A percentile compares a stretch with the other conserved stretches of the same genome.
Conservation (phyloP, 2,888 invertebrate genomes). For the Scaptomyza polygonia region DNA sequence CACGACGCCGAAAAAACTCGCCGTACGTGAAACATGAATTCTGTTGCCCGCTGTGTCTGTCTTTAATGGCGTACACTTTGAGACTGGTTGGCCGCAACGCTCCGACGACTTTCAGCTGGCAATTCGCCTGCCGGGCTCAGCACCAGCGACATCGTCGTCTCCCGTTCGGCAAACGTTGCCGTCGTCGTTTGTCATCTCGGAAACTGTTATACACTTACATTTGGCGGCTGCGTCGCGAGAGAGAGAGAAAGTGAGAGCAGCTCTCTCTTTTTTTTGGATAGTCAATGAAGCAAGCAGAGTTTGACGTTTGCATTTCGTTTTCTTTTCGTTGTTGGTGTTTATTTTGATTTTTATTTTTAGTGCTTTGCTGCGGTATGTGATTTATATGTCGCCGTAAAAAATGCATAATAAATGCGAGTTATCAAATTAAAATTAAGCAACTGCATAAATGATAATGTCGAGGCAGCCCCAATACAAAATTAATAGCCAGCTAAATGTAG, state of each 20-base stretch:
- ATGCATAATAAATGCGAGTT: constrained; percentile 52
- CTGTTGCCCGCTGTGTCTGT: constrained; percentile 64
- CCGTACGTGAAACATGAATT: constrained; percentile 44
- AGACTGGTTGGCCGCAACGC: constrained; percentile 77
- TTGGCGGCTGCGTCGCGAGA: constrained; percentile 10
- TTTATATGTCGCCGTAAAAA: constrained; percentile 56
- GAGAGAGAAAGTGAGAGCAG: constrained; percentile 4
- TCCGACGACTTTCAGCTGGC: constrained; percentile 64
- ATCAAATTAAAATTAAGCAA: constrained; percentile 55
- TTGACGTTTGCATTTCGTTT: constrained; percentile 41
- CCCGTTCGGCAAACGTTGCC: constrained; percentile 14
- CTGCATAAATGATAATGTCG: constrained; percentile 16
- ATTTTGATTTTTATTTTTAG: constrained; percentile 48
- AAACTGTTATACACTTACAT: constrained; percentile 59
- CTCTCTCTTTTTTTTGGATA: neutral
- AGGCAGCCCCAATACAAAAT: neutral
- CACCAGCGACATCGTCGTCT: constrained; percentile 1
- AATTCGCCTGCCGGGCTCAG: constrained; percentile 36
- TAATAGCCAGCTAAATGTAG: constrained; percentile 18
- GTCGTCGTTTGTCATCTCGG: constrained; percentile 12
- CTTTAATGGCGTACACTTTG: constrained; percentile 73
- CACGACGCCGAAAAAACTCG: constrained; percentile 52
- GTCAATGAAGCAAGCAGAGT: constrained; percentile 10
- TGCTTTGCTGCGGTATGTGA: constrained; percentile 58
- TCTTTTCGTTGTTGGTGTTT: constrained; percentile 36